Evolutionary conservation across 2,888 invertebrate genomes (phyloP), one percentile per base, ranked within the genome.

Genomic region (Oscheius onirici): DNA sequence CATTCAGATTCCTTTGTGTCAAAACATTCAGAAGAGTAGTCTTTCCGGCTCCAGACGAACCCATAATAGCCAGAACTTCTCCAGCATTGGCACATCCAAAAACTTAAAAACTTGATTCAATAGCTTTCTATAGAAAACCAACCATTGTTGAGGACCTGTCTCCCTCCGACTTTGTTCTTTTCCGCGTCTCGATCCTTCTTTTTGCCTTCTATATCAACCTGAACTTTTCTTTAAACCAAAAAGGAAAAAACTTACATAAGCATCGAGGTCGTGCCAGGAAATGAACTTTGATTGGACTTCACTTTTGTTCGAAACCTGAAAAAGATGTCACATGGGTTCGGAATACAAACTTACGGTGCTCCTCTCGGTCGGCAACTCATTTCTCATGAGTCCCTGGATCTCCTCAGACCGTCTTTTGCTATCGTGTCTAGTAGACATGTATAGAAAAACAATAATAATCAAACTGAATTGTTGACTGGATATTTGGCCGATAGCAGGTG

Each of bases 21-120:
- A 95, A 88, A 15, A 93, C 92, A 63, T 92, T 91, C 92, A 95
- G 60, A 1, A 95, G 89, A 0, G 94, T 94, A 72, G 93, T 94
- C 90, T 95, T 95, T 0, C 95, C 95, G 20, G 77, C 75, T 11
- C 76, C 80, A 67, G 70, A 74, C 13, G 75, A 74, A 13, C 75
- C 84, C 75, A 80, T 79, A 65, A 75, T 80, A 3, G 74, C 83
- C 24, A 79, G 75, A 13, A 85, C 83, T 74, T 85, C 84, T n/a
- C 85, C 85, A 2, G 84, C 80, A 41, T 81, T 75, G 8, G 85
- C 84, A 13, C 79, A 78, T 54, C 85, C 85, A 71, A 76, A 85
- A 17, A 80, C 85, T 80, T 71, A 6, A 80, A 75, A 49, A 55
- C 43, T 24, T 41, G 13, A 3, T 54, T 52, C 40, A 13, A 55